Percentiles rank a stretch among this genome's conserved stretches.
These are phyloP conservation scores for Chitala chitala DNA, from an alignment of 2,113 vertebrate species.

Conservation along the genomic window DNA sequence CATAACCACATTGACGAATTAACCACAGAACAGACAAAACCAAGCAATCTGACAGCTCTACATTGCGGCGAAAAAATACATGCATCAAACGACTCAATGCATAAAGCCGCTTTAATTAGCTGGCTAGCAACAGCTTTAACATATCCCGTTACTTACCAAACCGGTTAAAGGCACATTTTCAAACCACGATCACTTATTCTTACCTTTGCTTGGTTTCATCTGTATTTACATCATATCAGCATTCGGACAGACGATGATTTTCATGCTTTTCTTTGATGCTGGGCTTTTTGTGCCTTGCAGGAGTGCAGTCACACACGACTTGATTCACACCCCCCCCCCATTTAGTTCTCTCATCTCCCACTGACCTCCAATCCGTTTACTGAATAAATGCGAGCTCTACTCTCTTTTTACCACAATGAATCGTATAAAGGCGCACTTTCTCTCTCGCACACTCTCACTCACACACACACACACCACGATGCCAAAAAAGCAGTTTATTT, in stretches of 20 bases:
- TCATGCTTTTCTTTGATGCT: conserved; percentile 1
- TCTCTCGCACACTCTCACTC: too few relatives aligned
- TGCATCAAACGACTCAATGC: background rate
- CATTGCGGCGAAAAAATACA: background rate
- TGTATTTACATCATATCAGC: background rate
- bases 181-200: background rate
- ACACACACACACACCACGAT: too few relatives aligned
- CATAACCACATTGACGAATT: background rate
- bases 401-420: conserved; percentile 33
- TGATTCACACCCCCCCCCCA: too few relatives aligned
- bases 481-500: too few relatives aligned
- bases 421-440: background rate
- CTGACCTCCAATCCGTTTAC: conserved; percentile 33
- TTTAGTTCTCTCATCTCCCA: background rate
- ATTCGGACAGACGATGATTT: background rate
- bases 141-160: background rate
- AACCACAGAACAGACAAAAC: background rate
- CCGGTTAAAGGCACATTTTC: background rate
- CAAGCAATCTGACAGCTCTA: background rate
- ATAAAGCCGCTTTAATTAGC: conserved; percentile 19
- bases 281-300: background rate
- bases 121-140: conserved; percentile 6
- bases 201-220: conserved; percentile 19
- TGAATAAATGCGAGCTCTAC: conserved; percentile 32
- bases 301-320: background rate